Conservation (phyloP, 2,888 invertebrate genomes). For the Dyspetes luteomarginatus region DNA sequence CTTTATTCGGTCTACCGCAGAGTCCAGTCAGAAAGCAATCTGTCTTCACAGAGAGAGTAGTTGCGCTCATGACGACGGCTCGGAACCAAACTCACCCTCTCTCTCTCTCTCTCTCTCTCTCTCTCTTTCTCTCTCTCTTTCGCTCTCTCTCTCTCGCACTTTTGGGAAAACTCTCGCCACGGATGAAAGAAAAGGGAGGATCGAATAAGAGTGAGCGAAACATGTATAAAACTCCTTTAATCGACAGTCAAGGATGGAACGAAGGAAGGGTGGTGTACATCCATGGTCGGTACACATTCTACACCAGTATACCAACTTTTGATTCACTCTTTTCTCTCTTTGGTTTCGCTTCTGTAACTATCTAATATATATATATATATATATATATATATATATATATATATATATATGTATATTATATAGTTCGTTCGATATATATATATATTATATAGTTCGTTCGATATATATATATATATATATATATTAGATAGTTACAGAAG, state of each 20-base stretch:
- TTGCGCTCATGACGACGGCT: constrained; percentile 50
- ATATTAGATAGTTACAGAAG: too few species aligned
- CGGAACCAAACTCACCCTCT: constrained; percentile 15
- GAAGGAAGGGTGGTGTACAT: constrained; percentile 1
- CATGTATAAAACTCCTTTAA: constrained; percentile 17
- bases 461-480: too few species aligned
- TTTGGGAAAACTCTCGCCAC: constrained; percentile 36
- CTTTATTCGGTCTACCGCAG: constrained; percentile 62
- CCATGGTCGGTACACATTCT: not conserved
- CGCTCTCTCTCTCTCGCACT: constrained; percentile 9
- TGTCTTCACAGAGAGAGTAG: constrained; percentile 54
- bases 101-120: not conserved
- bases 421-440: too few species aligned
- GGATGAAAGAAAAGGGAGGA: constrained; percentile 22
- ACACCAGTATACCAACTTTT: not conserved
- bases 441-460: too few species aligned
- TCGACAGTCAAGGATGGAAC: constrained; percentile 11
- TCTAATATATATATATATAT: too few species aligned
- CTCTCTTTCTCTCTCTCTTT: not conserved
- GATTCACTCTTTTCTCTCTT: too few species aligned
- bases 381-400: too few species aligned
- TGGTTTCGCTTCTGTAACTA: too few species aligned
- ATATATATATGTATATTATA: too few species aligned
- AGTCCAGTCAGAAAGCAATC: constrained; percentile 64
- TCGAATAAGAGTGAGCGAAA: constrained; percentile 23